These are phyloP conservation scores for Bergia sp. DNA, from an alignment of 92 coral and sea anemone species.

Conservation along the genomic window DNA sequence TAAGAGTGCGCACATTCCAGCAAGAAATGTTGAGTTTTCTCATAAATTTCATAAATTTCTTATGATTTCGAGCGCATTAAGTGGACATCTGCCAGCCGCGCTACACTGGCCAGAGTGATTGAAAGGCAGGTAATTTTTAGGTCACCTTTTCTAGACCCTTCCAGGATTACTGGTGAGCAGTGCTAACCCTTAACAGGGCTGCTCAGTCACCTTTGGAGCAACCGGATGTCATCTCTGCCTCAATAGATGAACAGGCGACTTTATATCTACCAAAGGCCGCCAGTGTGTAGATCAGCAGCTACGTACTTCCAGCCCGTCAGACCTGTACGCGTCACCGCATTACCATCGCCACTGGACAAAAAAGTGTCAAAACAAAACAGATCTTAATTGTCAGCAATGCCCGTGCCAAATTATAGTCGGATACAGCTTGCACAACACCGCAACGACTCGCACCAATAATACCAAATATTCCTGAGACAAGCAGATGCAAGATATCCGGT, in stretches of 20 bases:
- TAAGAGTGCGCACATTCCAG: conserved; percentile 43
- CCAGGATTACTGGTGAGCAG: conserved; percentile 40
- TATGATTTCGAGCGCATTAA: conserved; percentile 7
- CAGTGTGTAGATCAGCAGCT: conserved; percentile 25
- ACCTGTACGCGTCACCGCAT: conserved; percentile 33
- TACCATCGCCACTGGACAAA: conserved; percentile 32
- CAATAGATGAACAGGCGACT: conserved; percentile 11
- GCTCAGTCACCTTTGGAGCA: conserved; percentile 42
- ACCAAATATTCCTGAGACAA: not conserved
- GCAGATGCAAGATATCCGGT: not conserved
- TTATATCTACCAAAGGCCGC: conserved; percentile 26
- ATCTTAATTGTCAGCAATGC: conserved; percentile 4
- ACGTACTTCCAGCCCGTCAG: conserved; percentile 27
- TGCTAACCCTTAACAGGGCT: conserved; percentile 35
- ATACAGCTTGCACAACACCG: conserved; percentile 6
- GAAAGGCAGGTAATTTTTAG: conserved; percentile 18
- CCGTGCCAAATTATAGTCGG: not conserved
- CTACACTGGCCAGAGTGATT: not conserved
- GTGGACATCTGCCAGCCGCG: conserved; percentile 18
- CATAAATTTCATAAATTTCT: not conserved
- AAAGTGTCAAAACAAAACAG: not conserved
- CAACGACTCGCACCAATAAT: conserved; percentile 6
- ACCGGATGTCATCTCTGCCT: conserved; percentile 26
- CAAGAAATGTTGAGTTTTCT: conserved; percentile 22
- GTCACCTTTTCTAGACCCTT: conserved; percentile 32